Evolutionary conservation across 1,140 invertebrate genomes (phyloP).

Genomic region (Spodoptera frugiperda): DNA sequence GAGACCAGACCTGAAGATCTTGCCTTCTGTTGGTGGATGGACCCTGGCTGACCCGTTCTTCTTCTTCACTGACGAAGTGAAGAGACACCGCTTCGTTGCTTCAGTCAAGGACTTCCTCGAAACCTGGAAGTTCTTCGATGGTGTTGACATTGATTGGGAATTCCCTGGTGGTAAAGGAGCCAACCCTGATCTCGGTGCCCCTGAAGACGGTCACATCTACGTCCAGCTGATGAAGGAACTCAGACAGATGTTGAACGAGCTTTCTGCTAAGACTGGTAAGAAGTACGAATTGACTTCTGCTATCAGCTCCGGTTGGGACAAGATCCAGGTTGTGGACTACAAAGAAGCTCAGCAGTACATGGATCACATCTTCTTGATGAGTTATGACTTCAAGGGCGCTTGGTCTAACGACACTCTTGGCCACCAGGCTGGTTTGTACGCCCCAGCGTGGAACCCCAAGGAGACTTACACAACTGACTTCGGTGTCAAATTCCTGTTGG

Average conservation of each 20-base stretch:
- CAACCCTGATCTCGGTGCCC: slow-evolving; percentile 75
- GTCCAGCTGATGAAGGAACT: slow-evolving; percentile 79
- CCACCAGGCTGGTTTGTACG: slow-evolving; percentile 77
- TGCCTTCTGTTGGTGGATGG: slow-evolving; percentile 82
- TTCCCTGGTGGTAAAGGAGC: slow-evolving; percentile 83
- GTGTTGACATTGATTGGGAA: slow-evolving; percentile 83
- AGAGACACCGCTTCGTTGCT: slow-evolving; percentile 76
- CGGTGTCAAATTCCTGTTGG: slow-evolving; percentile 74
- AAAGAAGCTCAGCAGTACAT: slow-evolving; percentile 78
- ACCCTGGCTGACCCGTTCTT: slow-evolving; percentile 83
- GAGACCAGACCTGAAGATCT: slow-evolving; percentile 78
- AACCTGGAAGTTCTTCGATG: slow-evolving; percentile 84
- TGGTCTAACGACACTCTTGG: slow-evolving; percentile 81
- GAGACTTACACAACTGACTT: slow-evolving; percentile 83
- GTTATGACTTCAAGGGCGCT: slow-evolving; percentile 82
- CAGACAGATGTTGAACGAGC: slow-evolving; percentile 77
- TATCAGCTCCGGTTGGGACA: slow-evolving; percentile 82
- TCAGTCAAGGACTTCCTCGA: slow-evolving; percentile 81
- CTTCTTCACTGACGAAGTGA: slow-evolving; percentile 77
- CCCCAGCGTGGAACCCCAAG: slow-evolving; percentile 75
- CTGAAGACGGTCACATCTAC: slow-evolving; percentile 76
- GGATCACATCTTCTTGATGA: slow-evolving; percentile 83
- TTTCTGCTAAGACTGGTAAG: slow-evolving; percentile 73
- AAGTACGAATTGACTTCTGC: slow-evolving; percentile 82
- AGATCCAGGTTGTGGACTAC: slow-evolving; percentile 81